Evolutionary conservation across 2,888 invertebrate genomes (phyloP).

Genomic region (Coremacera marginata): DNA sequence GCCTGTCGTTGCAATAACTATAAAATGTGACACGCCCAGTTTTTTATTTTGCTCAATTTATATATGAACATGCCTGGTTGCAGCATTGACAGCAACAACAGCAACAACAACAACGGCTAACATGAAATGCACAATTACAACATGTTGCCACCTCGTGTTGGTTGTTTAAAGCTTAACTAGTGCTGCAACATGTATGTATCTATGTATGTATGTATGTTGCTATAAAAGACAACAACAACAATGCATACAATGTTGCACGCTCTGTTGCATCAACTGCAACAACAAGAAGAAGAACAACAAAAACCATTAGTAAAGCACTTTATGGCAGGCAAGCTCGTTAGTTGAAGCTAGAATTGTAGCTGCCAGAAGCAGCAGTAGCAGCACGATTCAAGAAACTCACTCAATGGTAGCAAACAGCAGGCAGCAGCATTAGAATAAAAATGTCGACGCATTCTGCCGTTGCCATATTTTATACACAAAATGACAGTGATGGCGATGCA

Average conservation of each 20-base stretch:
- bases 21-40: no score
- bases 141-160: conserved; percentile 38
- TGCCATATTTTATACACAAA: conserved; percentile 23
- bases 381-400: background rate
- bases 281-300: background rate
- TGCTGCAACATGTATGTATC: background rate
- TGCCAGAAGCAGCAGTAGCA: background rate
- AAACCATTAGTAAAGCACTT: conserved; percentile 4
- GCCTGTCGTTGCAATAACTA: no score
- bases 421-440: conserved; percentile 16
- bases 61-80: no score
- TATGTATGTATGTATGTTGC: background rate
- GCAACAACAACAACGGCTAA: background rate
- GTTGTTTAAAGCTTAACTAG: background rate
- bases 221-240: background rate
- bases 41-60: no score
- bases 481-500: conserved; percentile 1
- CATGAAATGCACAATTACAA: conserved; percentile 45
- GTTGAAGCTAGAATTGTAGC: background rate
- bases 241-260: conserved; percentile 18
- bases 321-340: conserved; percentile 23
- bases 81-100: background rate
- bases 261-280: conserved; percentile 15
- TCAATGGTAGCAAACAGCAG: background rate
- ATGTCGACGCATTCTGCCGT: conserved; percentile 24